These are phyloP conservation scores for Chionomys nivalis DNA, from an alignment of 2,113 vertebrate species.

Conservation along the genomic window DNA sequence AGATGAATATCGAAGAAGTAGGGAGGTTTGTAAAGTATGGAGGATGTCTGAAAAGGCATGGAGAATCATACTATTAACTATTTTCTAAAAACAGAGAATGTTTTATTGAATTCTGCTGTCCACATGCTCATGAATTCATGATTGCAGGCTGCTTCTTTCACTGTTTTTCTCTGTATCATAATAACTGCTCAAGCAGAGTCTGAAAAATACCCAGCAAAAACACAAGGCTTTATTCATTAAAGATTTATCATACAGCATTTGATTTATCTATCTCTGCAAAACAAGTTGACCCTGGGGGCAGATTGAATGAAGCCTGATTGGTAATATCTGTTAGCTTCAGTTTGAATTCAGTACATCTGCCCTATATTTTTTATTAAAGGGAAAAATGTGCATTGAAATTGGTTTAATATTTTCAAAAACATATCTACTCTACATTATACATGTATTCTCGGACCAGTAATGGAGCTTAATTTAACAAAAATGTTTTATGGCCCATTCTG, in stretches of 20 bases:
- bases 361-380: slow-evolving; percentile 55
- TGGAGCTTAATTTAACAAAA: slow-evolving; percentile 52
- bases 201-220: slow-evolving; percentile 28
- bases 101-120: background rate
- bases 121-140: background rate
- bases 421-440: slow-evolving; percentile 29
- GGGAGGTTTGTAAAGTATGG: background rate
- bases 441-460: slow-evolving; percentile 63
- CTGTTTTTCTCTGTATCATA: background rate
- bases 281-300: background rate
- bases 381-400: slow-evolving; percentile 52
- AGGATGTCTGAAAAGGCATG: background rate
- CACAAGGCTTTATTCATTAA: slow-evolving; percentile 11
- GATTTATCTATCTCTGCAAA: background rate
- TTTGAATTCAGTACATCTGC: slow-evolving; percentile 44
- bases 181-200: background rate
- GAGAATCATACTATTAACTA: background rate
- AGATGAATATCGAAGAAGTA: background rate
- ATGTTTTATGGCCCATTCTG: slow-evolving; percentile 62
- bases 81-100: background rate
- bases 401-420: slow-evolving; percentile 52
- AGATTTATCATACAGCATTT: background rate
- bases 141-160: background rate
- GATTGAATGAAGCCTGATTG: slow-evolving; percentile 25
- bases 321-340: slow-evolving; percentile 16